Conservation (phyloP, 2,113 vertebrate genomes). For the Anas platyrhynchos region DNA sequence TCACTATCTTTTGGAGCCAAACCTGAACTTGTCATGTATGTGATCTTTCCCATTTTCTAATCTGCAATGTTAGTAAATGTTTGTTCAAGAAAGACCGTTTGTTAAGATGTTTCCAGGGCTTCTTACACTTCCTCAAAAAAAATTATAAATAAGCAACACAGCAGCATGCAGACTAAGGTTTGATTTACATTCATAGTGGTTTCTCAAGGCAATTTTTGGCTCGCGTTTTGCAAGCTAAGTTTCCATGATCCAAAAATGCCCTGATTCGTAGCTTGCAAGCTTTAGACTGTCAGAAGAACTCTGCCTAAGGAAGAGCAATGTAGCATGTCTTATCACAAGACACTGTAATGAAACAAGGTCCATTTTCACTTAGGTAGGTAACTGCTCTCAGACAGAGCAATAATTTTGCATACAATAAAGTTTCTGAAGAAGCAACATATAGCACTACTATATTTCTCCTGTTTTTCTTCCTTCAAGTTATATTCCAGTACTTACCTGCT, state of each 20-base stretch:
- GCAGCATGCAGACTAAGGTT: neutral
- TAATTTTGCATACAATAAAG: neutral
- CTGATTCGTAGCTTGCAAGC: neutral
- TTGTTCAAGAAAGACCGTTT: neutral
- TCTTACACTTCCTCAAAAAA: neutral
- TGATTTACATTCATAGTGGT: neutral
- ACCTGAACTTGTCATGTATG: neutral
- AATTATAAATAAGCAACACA: neutral
- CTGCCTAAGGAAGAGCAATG: neutral
- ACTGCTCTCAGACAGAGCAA: neutral
- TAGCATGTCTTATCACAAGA: neutral
- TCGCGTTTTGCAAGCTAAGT: neutral
- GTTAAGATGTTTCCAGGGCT: neutral
- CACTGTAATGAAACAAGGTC: neutral
- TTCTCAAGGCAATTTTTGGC: neutral
- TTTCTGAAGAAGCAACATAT: neutral
- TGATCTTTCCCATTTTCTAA: neutral
- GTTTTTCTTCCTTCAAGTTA: neutral
- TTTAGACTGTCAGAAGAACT: neutral
- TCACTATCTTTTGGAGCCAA: accelerated
- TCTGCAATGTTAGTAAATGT: neutral
- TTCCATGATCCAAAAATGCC: neutral
- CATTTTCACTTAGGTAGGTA: neutral
- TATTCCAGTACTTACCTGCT: neutral
- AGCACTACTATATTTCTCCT: neutral